phyloP scores from a whole-genome alignment of 2,113 vertebrate species.

The Myotis lucifugus region DNA sequence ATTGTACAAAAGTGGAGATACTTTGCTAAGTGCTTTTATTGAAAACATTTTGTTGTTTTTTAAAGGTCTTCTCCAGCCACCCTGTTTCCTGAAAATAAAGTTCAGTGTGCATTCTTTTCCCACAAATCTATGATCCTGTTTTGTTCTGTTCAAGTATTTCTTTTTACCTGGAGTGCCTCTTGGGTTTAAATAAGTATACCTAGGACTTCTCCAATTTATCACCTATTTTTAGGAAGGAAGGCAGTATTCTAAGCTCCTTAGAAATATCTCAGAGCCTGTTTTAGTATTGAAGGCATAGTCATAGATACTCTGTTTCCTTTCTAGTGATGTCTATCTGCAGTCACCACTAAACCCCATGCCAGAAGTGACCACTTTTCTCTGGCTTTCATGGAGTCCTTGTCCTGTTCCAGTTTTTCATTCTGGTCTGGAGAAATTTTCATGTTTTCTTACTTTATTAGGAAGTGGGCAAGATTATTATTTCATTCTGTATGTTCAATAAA shows the following conservation, averaged over 20 bases:
- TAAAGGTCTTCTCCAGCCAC: neutral
- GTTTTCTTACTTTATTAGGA: slow-evolving; percentile 33
- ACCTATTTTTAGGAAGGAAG: slow-evolving; percentile 11
- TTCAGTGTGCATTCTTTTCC: neutral
- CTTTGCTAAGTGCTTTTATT: neutral
- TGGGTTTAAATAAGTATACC: neutral
- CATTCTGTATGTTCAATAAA: neutral
- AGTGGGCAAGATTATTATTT: neutral
- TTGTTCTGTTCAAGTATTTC: neutral
- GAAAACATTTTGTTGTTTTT: neutral
- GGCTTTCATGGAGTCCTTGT: neutral
- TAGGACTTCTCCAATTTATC: neutral
- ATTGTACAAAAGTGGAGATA: neutral
- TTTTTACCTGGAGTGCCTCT: slow-evolving; percentile 2
- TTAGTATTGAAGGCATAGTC: neutral
- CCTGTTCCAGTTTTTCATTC: slow-evolving; percentile 1
- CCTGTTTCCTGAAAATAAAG: neutral
- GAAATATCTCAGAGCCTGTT: slow-evolving; percentile 7
- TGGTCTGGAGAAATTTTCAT: slow-evolving; percentile 23
- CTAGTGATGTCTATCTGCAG: neutral
- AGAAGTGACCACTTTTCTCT: slow-evolving; percentile 35
- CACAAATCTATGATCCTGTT: neutral
- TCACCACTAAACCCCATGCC: neutral
- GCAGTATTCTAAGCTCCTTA: slow-evolving; percentile 15
- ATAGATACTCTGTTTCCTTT: neutral